Conservation (phyloP, 2,113 vertebrate species). For the Spea bombifrons region DNA sequence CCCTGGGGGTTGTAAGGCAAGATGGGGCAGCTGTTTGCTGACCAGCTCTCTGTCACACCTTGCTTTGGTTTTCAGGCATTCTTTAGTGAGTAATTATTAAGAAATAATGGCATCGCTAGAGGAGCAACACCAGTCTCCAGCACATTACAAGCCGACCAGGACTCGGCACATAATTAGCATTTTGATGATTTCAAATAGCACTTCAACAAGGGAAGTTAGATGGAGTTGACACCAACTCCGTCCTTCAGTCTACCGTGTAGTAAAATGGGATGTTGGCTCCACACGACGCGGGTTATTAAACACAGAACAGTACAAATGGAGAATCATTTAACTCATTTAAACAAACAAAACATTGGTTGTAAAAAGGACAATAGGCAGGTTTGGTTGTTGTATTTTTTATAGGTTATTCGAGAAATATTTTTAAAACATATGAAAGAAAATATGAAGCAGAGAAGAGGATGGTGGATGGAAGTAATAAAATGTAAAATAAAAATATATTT, state of each 20-base stretch:
- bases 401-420: too few relatives aligned
- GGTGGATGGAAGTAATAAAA: too few relatives aligned
- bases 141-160: slow-evolving; percentile 50
- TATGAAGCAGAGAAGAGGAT: too few relatives aligned
- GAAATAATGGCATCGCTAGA: slow-evolving; percentile 63
- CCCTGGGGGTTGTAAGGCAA: slow-evolving; percentile 57
- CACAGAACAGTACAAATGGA: neutral
- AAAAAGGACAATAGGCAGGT: too few relatives aligned
- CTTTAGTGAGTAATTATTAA: slow-evolving; percentile 62
- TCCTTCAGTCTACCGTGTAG: slow-evolving; percentile 32
- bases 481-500: too few relatives aligned
- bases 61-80: slow-evolving; percentile 59
- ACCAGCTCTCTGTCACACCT: slow-evolving; percentile 68
- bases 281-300: slow-evolving; percentile 11
- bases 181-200: slow-evolving; percentile 57
- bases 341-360: neutral
- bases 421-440: too few relatives aligned
- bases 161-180: slow-evolving; percentile 55
- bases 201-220: slow-evolving; percentile 50
- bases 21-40: slow-evolving; percentile 69
- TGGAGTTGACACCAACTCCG: slow-evolving; percentile 50
- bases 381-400: too few relatives aligned
- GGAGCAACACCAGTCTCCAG: slow-evolving; percentile 54
- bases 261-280: slow-evolving; percentile 39
- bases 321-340: slow-evolving; percentile 2